Conservation (phyloP, 1,140 invertebrate genomes). For the Neoseiulus cucumeris region DNA sequence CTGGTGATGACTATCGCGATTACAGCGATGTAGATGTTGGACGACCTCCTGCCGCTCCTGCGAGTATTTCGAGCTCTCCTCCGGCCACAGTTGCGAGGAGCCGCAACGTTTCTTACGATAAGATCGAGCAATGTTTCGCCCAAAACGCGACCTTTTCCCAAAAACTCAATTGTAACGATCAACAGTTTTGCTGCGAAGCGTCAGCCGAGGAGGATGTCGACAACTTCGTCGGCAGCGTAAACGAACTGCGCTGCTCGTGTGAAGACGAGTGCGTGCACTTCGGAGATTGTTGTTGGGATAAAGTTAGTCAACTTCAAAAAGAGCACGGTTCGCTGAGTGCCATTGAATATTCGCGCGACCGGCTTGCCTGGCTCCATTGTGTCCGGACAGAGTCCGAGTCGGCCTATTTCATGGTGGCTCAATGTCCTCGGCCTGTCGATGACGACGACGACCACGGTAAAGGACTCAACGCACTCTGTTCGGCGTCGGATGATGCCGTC, state of each 20-base stretch:
- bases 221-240: no score
- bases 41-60: no score
- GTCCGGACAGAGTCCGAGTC: not conserved
- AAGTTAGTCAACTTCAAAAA: conserved; percentile 1
- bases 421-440: not conserved
- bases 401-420: not conserved
- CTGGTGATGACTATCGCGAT: no score
- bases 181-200: not conserved
- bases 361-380: not conserved
- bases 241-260: not conserved
- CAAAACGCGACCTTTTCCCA: not conserved
- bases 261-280: not conserved
- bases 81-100: no score
- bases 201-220: no score
- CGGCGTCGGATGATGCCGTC: not conserved
- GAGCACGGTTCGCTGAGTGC: not conserved
- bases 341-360: conserved; percentile 8
- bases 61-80: no score
- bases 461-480: not conserved
- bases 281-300: conserved; percentile 6
- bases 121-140: not conserved
- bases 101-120: no score
- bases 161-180: conserved; percentile 1
- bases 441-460: not conserved
- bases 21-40: no score